These are phyloP conservation scores for Andinoacara biseriatus DNA, from an alignment of 2,113 vertebrate genomes.

Conservation along the genomic window DNA sequence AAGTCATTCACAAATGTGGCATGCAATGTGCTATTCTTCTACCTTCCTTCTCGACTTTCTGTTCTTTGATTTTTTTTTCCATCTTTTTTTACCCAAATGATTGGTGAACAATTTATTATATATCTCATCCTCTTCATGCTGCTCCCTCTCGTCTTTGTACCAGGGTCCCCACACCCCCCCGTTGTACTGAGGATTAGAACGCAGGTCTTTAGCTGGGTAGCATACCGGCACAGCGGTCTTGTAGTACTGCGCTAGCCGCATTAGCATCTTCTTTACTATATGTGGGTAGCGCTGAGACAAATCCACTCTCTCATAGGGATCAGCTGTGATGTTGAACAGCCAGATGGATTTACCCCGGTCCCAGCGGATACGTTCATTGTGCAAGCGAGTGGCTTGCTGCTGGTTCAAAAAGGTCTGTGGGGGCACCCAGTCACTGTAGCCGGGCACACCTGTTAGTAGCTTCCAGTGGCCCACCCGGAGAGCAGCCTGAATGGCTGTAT, in stretches of 20 bases:
- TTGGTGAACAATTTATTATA: slow-evolving; percentile 71
- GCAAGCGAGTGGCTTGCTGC: slow-evolving; percentile 87
- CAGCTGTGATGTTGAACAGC: slow-evolving; percentile 97
- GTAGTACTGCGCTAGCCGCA: slow-evolving; percentile 89
- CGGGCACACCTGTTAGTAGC: slow-evolving; percentile 92
- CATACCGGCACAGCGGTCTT: slow-evolving; percentile 92
- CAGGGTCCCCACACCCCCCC: slow-evolving; percentile 97
- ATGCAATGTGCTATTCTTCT: slow-evolving; percentile 32
- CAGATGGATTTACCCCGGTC: slow-evolving; percentile 92
- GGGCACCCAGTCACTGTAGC: slow-evolving; percentile 96
- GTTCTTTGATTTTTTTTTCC: slow-evolving; percentile 79
- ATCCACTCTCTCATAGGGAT: slow-evolving; percentile 94
- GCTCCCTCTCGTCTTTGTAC: slow-evolving; percentile 87
- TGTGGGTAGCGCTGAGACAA: slow-evolving; percentile 87
- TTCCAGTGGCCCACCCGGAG: slow-evolving; percentile 95
- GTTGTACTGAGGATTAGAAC: slow-evolving; percentile 93
- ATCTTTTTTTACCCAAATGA: slow-evolving; percentile 75
- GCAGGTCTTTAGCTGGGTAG: slow-evolving; percentile 92
- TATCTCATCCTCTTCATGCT: slow-evolving; percentile 77
- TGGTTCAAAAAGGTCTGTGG: slow-evolving; percentile 92
- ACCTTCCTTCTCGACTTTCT: slow-evolving; percentile 79
- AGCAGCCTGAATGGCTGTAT: slow-evolving; percentile 93
- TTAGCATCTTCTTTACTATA: slow-evolving; percentile 89
- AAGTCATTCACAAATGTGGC: slow-evolving; percentile 45
- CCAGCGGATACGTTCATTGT: slow-evolving; percentile 88